Conservation (phyloP, 2,888 invertebrate species). For the Xanthia icteritia region DNA sequence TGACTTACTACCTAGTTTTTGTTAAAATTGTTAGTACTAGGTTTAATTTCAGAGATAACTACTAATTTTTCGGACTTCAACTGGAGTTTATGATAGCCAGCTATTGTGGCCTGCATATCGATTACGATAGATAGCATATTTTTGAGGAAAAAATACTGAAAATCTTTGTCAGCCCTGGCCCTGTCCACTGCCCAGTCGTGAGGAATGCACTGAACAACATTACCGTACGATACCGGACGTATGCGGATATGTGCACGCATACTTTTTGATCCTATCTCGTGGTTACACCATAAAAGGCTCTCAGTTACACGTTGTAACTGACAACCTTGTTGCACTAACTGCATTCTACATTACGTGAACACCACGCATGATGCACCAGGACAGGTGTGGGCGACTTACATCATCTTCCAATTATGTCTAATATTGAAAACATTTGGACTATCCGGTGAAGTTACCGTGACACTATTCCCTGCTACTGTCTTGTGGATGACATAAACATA, state of each 20-base stretch:
- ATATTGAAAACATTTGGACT: constrained; percentile 22
- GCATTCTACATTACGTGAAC: constrained; percentile 12
- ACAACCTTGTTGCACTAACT: constrained; percentile 29
- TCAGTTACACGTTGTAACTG: no score
- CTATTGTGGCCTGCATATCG: neutral
- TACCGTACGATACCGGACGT: constrained; percentile 5
- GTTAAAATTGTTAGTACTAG: constrained; percentile 16
- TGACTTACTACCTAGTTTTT: constrained; percentile 11
- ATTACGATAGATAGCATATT: no score
- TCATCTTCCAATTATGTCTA: constrained; percentile 38
- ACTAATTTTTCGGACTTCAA: neutral
- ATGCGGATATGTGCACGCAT: constrained; percentile 11
- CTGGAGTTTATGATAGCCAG: neutral
- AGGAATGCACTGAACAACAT: constrained; percentile 43
- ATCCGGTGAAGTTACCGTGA: constrained; percentile 29
- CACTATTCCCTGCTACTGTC: constrained; percentile 13
- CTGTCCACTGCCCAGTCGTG: constrained; percentile 16
- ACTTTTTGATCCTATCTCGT: constrained; percentile 17
- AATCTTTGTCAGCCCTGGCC: constrained; percentile 27
- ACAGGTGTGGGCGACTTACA: constrained; percentile 48
- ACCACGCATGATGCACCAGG: constrained; percentile 10
- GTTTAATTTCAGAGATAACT: constrained; percentile 13
- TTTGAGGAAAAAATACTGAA: neutral
- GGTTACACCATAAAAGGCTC: no score
- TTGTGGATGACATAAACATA: constrained; percentile 28